Evolutionary conservation across 2,113 vertebrate species (phyloP).

Genomic region (Conger conger): DNA sequence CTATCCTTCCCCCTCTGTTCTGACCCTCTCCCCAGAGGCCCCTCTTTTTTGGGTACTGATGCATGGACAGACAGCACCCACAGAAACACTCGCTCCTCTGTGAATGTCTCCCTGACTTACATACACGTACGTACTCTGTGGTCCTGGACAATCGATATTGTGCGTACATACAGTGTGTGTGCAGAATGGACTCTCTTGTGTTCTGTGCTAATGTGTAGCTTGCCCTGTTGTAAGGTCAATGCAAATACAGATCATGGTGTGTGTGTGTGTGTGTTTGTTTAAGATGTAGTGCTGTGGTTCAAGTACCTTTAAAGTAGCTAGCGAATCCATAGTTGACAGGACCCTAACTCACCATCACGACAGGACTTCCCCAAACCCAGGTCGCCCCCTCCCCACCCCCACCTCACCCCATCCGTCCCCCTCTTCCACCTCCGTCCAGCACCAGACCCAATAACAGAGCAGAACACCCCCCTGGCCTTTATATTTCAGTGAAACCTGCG

Average conservation of each 20-base stretch:
- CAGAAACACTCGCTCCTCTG: too few relatives aligned
- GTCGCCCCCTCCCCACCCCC: not conserved
- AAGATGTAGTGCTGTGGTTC: not conserved
- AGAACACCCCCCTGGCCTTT: not conserved
- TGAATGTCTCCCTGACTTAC: too few relatives aligned
- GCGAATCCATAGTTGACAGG: too few relatives aligned
- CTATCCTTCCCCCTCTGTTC: too few relatives aligned
- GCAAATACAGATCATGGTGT: not conserved
- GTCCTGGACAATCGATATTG: too few relatives aligned
- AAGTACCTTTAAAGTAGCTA: too few relatives aligned
- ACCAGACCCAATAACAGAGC: not conserved
- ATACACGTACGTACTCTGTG: too few relatives aligned
- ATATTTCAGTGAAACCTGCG: not conserved
- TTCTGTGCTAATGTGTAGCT: not conserved
- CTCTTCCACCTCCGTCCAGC: not conserved
- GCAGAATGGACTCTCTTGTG: too few relatives aligned
- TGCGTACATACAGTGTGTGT: too few relatives aligned
- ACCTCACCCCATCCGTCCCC: not conserved
- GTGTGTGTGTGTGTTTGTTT: not conserved
- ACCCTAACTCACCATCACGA: not conserved
- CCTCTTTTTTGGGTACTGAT: too few relatives aligned
- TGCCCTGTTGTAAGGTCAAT: not conserved
- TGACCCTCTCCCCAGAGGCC: too few relatives aligned
- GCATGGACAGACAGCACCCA: too few relatives aligned
- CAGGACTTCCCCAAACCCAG: not conserved